phyloP scores from a whole-genome alignment of 2,113 vertebrate genomes.

The Python bivittatus region DNA sequence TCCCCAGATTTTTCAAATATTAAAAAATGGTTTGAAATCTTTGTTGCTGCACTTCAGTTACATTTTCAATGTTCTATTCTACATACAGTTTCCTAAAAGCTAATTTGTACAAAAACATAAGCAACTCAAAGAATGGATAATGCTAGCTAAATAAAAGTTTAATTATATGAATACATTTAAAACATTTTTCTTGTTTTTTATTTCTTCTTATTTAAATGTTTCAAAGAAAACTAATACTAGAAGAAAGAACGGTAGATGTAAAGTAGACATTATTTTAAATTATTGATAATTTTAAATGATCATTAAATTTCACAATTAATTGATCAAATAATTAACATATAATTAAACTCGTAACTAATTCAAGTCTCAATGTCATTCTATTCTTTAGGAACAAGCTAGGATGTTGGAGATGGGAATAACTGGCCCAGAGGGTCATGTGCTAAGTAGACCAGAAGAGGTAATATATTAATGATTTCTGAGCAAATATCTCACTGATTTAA shows the following conservation, averaged over 20 bases:
- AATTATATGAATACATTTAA: neutral
- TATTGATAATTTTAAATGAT: neutral
- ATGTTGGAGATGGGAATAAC: slow-evolving; percentile 96
- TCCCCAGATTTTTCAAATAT: neutral
- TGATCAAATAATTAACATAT: neutral
- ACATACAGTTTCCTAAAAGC: neutral
- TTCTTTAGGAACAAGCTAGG: slow-evolving; percentile 85
- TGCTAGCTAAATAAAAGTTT: neutral
- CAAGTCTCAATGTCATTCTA: slow-evolving; percentile 11
- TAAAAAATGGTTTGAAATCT: neutral
- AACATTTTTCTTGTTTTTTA: neutral
- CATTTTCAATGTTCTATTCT: neutral
- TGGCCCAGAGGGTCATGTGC: slow-evolving; percentile 91
- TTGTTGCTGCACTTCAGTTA: neutral
- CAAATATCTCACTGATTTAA: neutral
- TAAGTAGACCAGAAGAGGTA: slow-evolving; percentile 96
- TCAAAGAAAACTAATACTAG: neutral
- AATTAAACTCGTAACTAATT: neutral
- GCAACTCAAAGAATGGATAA: neutral
- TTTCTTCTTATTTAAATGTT: neutral
- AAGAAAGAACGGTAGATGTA: no score
- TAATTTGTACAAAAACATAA: neutral
- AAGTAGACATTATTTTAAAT: neutral
- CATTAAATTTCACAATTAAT: neutral
- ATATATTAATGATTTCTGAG: neutral